Conservation (phyloP, 2,113 vertebrate species). For the Notarius quadriscutis region DNA sequence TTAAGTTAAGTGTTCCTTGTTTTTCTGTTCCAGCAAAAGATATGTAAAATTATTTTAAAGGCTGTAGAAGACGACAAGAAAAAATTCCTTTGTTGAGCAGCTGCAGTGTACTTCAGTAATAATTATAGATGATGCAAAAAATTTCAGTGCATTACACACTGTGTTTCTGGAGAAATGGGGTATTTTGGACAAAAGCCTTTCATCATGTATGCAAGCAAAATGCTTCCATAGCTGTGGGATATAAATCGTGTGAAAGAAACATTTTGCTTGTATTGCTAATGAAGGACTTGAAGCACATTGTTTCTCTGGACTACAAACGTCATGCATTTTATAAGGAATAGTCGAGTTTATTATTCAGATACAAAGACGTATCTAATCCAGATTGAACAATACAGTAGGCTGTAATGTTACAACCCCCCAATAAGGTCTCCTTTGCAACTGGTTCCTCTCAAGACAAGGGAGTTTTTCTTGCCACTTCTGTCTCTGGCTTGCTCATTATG, state of each 20-base stretch:
- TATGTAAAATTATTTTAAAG: background rate
- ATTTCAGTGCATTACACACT: background rate
- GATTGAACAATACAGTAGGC: background rate
- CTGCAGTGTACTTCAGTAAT: background rate
- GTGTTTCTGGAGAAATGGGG: background rate
- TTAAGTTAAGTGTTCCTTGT: background rate
- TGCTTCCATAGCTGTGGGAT: background rate
- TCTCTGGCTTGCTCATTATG: background rate
- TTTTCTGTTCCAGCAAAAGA: background rate
- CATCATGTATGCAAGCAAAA: background rate
- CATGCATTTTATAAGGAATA: background rate
- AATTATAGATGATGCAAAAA: background rate
- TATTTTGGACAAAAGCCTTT: background rate
- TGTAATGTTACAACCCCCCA: background rate
- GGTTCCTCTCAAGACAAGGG: background rate
- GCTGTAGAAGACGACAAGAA: background rate
- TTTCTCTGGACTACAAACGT: background rate
- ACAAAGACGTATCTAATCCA: background rate
- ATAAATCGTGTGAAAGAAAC: background rate
- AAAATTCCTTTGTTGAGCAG: background rate
- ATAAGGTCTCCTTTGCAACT: background rate
- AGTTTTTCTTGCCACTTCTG: background rate
- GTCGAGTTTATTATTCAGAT: background rate
- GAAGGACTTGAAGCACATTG: background rate
- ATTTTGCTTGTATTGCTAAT: constrained; percentile 17